These are phyloP conservation scores for Chelmon rostratus DNA, from an alignment of 2,797 vertebrate species.

Conservation along the genomic window DNA sequence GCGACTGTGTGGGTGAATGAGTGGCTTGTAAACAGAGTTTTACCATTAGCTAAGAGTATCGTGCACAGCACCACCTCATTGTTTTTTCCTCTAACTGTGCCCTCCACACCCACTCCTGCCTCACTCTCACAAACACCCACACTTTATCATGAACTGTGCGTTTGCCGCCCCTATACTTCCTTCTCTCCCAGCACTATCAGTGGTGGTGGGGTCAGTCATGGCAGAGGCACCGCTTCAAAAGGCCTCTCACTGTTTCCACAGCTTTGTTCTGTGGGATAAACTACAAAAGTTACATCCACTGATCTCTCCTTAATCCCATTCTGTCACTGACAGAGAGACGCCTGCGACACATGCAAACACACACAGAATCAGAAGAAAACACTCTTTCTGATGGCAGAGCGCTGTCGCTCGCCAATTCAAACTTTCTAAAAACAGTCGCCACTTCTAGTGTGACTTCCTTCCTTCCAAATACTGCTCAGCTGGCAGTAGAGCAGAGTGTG, in stretches of 20 bases:
- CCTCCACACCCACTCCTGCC: conserved; percentile 18
- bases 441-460: conserved; percentile 8
- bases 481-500: conserved; percentile 26
- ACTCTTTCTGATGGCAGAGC: neutral
- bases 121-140: conserved; percentile 28
- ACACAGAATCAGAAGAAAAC: neutral
- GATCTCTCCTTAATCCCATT: neutral
- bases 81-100: conserved; percentile 16
- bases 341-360: neutral
- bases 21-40: conserved; percentile 27
- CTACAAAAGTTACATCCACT: conserved; percentile 21
- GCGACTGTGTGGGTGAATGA: conserved; percentile 32
- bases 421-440: conserved; percentile 7
- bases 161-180: conserved; percentile 36
- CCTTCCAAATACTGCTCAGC: conserved; percentile 13
- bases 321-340: neutral
- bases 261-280: conserved; percentile 37
- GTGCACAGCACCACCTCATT: neutral
- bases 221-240: conserved; percentile 37
- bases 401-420: neutral
- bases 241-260: conserved; percentile 37
- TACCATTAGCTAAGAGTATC: conserved; percentile 9
- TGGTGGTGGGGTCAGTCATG: conserved; percentile 21
- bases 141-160: conserved; percentile 48
- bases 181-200: conserved; percentile 33